Evolutionary conservation across 1,140 invertebrate species (phyloP).

Genomic region (Doryteuthis pealeii): DNA sequence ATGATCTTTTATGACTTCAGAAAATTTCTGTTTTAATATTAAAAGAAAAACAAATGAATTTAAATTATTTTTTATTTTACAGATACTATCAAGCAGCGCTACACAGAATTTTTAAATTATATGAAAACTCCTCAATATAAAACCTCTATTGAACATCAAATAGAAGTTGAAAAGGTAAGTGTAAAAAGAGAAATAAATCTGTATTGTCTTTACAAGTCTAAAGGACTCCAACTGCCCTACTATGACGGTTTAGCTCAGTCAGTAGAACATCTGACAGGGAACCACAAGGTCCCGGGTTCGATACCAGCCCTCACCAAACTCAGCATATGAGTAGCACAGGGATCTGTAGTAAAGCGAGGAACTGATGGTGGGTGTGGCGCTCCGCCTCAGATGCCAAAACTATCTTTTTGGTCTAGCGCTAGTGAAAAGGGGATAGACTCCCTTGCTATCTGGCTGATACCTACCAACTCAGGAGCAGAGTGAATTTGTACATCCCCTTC

Average conservation of each 20-base stretch:
- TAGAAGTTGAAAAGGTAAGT: constrained; percentile 74
- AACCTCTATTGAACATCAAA: constrained; percentile 72
- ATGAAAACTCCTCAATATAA: constrained; percentile 80
- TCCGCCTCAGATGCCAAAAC: too few relatives aligned
- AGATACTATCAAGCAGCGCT: constrained; percentile 79
- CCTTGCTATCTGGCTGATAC: constrained; percentile 8
- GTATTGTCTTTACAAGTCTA: background rate
- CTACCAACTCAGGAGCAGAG: background rate
- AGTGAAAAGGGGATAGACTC: too few relatives aligned
- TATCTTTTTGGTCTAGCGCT: too few relatives aligned
- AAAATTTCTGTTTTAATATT: background rate
- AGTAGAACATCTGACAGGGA: too few relatives aligned
- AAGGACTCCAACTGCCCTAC: background rate
- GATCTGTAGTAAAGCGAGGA: too few relatives aligned
- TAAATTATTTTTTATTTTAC: constrained; percentile 19
- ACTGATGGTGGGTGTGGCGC: too few relatives aligned
- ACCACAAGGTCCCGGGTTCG: too few relatives aligned
- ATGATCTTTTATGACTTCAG: background rate
- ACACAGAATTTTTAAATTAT: constrained; percentile 76
- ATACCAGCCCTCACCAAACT: too few relatives aligned
- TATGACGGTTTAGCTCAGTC: background rate
- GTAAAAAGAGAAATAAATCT: constrained; percentile 6
- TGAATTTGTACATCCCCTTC: background rate
- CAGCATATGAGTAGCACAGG: too few relatives aligned
- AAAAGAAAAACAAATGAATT: background rate